Base-by-base conservation (phyloP, 2,888 invertebrate species). In the Synergus laeviventris region DNA sequence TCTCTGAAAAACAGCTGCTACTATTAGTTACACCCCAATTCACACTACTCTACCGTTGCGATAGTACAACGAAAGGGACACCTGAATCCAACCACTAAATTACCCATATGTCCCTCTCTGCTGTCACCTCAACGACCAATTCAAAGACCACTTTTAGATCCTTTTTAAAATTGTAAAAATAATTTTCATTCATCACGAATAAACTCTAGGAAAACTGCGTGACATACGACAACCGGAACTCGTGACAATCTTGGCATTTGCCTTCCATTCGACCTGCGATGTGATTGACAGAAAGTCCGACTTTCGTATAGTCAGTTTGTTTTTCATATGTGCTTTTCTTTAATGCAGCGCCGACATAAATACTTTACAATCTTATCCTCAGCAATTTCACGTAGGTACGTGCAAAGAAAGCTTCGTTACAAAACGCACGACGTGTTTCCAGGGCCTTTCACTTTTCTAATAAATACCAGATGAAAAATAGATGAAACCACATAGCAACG, bases 321-420 rank as follows among this genome's bases (percentile, higher is more conserved):
- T 70, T 70, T 49, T 70, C 70, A 70, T 70, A 70, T n/a, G 8
- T 36, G 8, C 38, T 21, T n/a, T n/a, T 64, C 31, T 70, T 70
- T 70, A 70, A 70, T 70, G 70, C 70, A 70, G 70, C 45, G 70
- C 36, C 49, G 70, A 70, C 70, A 70, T 70, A 70, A 70, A 70
- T 70, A 70, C 49, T 70, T 70, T 70, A 70, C 49, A 70, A 70
- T 31, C 49, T 70, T 70, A 70, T 77, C 76, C 77, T 78, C 77
- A 76, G 59, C 70, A 75, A 75, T 76, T 81, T 81, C 80, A 78
- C 78, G 80, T 80, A 80, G 79, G 79, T 81, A 81, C 79, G 79
- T 79, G 79, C 79, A 79, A 70, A 70, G 45, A 70, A 70, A 70
- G 70, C 70, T 49, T 70, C 21, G 36, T 70, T 70, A 36, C 70